Conservation (phyloP, 2,888 invertebrate species). For the Melikaiella ostensackeni region DNA sequence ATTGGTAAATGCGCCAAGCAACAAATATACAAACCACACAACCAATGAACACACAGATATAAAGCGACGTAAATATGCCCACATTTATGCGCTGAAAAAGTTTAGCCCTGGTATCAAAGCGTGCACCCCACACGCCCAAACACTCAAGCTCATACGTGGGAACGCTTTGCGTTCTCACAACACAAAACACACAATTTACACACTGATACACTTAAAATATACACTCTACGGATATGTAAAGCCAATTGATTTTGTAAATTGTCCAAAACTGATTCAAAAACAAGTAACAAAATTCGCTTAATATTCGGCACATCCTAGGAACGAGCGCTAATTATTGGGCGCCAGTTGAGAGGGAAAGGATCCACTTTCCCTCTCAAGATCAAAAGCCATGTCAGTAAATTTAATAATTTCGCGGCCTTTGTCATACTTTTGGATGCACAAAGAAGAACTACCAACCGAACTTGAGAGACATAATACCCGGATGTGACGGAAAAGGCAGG, state of each 20-base stretch:
- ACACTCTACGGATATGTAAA: constrained; percentile 78
- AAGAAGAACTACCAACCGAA: constrained; percentile 57
- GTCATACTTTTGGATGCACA: constrained; percentile 73
- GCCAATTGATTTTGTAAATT: constrained; percentile 78
- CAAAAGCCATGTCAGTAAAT: constrained; percentile 44
- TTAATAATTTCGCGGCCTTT: constrained; percentile 68
- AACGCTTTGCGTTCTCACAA: constrained; percentile 59
- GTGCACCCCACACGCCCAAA: constrained; percentile 73
- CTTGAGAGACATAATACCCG: constrained; percentile 53
- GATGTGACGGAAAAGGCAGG: constrained; percentile 46
- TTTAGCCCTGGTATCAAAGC: constrained; percentile 73
- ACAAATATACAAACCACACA: constrained; percentile 60
- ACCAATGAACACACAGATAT: constrained; percentile 60
- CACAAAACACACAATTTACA: constrained; percentile 65
- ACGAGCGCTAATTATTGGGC: constrained; percentile 49
- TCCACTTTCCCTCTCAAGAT: constrained; percentile 46
- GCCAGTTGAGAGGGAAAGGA: constrained; percentile 54
- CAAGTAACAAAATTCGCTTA: constrained; percentile 51
- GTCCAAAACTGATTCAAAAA: constrained; percentile 59
- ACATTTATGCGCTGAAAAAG: constrained; percentile 57
- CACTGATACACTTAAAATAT: constrained; percentile 55
- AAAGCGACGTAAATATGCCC: constrained; percentile 60
- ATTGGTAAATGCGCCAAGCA: constrained; percentile 50
- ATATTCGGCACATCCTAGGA: constrained; percentile 49
- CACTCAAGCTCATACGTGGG: constrained; percentile 66